Base-by-base conservation (phyloP, 2,888 invertebrate genomes). In the Caenorhabditis angaria region DNA sequence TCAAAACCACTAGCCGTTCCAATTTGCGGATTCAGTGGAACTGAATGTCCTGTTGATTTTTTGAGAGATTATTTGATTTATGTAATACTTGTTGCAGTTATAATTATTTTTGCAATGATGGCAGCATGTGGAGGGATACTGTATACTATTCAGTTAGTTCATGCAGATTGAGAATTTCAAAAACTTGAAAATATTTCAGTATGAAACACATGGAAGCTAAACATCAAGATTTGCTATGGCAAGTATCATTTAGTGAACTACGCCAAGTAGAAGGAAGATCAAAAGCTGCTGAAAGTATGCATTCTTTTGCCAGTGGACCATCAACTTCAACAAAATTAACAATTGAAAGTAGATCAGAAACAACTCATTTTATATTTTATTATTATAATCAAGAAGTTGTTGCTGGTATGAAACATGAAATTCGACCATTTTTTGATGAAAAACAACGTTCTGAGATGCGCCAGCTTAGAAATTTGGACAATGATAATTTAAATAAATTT, bases 401-500 rank as follows among this genome's bases (percentile, higher is more conserved):
- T 6, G 76, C 76, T 8, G 78, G 71, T 4, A 73, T 63, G n/a
- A 76, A 76, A 35, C 73, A 76, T 27, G 65, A 73, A 1, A 6
- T 53, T 20, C 47, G 70, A 48, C 28, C 59, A 0, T 48, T 62
- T 4, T 50, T 78, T 14, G 57, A 51, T 0, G 47, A 53, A 1
- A 64, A 68, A 12, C 68, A 74, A 24, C 68, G 60, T 24, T 14
- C 56, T 2, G 51, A 69, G 12, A 51, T 78, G 32, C 58, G 78
- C 63, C 61, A 76, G 59, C 71, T 83, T 70, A 61, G 76, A 29
- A 55, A 76, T n/a, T 54, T 81, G 0, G 76, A 79, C 29, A 77
- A 81, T 56, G 80, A 78, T 14, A 83, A 82, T 28, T 56, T 83
- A 32, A 78, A 80, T 61, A 76, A 77, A 25, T 86, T 86, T 66